Evolutionary conservation across 2,113 vertebrate species (phyloP).

Genomic region (Clarias magur): DNA sequence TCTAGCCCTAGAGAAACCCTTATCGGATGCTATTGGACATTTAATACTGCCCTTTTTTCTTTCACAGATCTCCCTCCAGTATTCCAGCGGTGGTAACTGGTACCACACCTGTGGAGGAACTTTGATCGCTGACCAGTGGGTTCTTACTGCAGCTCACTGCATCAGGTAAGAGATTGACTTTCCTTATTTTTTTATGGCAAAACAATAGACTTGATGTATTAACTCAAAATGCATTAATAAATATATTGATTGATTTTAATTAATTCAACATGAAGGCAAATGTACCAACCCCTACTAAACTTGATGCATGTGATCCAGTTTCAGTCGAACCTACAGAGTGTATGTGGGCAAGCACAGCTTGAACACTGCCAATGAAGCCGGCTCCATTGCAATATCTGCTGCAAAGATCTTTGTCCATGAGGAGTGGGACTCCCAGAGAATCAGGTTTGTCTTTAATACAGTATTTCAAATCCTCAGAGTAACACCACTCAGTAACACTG

Average conservation of each 20-base stretch:
- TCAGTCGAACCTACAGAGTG: slow-evolving; percentile 74
- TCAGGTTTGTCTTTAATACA: slow-evolving; percentile 60
- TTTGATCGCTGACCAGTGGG: slow-evolving; percentile 75
- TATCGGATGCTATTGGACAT: too few relatives aligned
- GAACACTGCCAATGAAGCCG: slow-evolving; percentile 56
- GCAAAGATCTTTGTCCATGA: slow-evolving; percentile 73
- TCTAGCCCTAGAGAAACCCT: too few relatives aligned
- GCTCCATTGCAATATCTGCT: slow-evolving; percentile 70
- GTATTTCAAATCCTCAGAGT: neutral
- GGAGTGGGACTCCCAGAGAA: slow-evolving; percentile 75
- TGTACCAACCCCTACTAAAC: neutral
- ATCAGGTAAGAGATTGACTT: slow-evolving; percentile 70
- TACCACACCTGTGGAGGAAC: slow-evolving; percentile 83
- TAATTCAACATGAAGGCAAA: neutral
- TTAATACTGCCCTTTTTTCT: neutral
- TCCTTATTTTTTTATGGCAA: neutral
- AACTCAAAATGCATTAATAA: neutral
- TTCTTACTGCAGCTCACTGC: slow-evolving; percentile 90
- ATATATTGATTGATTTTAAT: neutral
- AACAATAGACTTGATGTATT: neutral
- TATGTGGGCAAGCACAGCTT: slow-evolving; percentile 81
- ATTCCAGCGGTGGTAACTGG: slow-evolving; percentile 61
- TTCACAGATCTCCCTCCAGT: slow-evolving; percentile 85
- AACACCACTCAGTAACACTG: neutral
- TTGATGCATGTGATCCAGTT: slow-evolving; percentile 55